Evolutionary conservation across 2,113 vertebrate species (phyloP).

Genomic region (Lamprologus callipterus): DNA sequence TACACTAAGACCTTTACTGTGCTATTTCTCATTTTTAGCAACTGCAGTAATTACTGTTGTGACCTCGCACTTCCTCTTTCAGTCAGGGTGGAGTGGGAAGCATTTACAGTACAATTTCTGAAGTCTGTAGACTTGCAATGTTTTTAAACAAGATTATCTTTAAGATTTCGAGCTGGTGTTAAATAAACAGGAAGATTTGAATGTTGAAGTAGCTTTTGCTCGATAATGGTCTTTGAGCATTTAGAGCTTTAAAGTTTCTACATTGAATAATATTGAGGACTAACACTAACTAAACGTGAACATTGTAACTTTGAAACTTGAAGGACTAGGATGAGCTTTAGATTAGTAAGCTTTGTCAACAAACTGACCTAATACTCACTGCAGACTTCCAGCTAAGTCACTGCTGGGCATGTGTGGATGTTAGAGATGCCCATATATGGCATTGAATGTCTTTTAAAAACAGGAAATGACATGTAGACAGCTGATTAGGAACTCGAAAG

Average conservation of each 20-base stretch:
- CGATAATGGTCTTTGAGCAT: not conserved
- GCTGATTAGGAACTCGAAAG: constrained; percentile 31
- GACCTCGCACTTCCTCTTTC: constrained; percentile 49
- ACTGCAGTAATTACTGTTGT: constrained; percentile 30
- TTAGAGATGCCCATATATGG: constrained; percentile 76
- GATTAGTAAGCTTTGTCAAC: not conserved
- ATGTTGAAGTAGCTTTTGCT: not conserved
- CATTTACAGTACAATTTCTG: not conserved
- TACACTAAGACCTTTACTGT: not conserved
- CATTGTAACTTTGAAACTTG: not conserved
- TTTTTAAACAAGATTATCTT: not conserved
- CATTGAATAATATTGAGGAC: not conserved
- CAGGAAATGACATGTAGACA: constrained; percentile 70
- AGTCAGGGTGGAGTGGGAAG: constrained; percentile 9
- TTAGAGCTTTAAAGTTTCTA: not conserved
- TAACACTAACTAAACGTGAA: not conserved
- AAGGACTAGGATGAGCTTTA: not conserved
- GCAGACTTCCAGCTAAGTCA: constrained; percentile 44
- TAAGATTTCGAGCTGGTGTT: not conserved
- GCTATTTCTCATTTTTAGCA: constrained; percentile 16
- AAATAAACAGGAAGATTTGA: not conserved
- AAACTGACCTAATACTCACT: constrained; percentile 25
- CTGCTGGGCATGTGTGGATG: constrained; percentile 33
- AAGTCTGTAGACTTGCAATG: not conserved
- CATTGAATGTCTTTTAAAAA: constrained; percentile 54